Conservation (phyloP, 2,888 invertebrate genomes). For the Lithophane ornitopus region DNA sequence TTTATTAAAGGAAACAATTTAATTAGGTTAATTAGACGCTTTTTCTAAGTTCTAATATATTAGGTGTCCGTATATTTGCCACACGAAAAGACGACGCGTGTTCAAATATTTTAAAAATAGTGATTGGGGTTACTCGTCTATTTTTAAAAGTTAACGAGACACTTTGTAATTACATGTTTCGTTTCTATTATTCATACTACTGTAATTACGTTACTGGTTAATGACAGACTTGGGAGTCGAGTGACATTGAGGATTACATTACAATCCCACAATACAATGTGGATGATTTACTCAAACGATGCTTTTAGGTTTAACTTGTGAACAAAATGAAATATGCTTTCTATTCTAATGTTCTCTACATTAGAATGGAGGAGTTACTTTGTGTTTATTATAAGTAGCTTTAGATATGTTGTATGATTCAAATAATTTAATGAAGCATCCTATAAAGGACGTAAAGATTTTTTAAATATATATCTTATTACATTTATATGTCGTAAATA, state of each 20-base stretch:
- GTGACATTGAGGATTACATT: conserved; percentile 42
- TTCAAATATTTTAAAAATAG: conserved; percentile 61
- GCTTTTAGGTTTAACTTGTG: conserved; percentile 30
- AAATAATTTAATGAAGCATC: not conserved
- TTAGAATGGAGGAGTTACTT: not conserved
- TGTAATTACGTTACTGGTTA: conserved; percentile 49
- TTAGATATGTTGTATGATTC: not conserved
- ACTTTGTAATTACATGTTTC: conserved; percentile 55
- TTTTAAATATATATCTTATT: not conserved
- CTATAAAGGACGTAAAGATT: not conserved
- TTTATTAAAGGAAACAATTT: conserved; percentile 49
- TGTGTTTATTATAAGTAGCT: not conserved
- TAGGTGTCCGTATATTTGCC: conserved; percentile 18
- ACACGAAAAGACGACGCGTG: conserved; percentile 30
- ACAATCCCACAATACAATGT: conserved; percentile 36
- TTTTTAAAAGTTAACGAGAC: conserved; percentile 59
- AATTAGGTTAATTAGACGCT: conserved; percentile 55
- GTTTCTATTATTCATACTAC: conserved; percentile 46
- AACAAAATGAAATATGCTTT: conserved; percentile 15
- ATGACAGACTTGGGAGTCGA: conserved; percentile 30
- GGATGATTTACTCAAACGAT: conserved; percentile 33
- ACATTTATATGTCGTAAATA: conserved; percentile 7
- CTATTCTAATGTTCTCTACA: conserved; percentile 12
- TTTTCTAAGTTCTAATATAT: conserved; percentile 15
- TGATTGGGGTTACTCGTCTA: conserved; percentile 66